phyloP scores from a whole-genome alignment of 92 coral and sea anemone genomes.

The Virgularia gustaviana region DNA sequence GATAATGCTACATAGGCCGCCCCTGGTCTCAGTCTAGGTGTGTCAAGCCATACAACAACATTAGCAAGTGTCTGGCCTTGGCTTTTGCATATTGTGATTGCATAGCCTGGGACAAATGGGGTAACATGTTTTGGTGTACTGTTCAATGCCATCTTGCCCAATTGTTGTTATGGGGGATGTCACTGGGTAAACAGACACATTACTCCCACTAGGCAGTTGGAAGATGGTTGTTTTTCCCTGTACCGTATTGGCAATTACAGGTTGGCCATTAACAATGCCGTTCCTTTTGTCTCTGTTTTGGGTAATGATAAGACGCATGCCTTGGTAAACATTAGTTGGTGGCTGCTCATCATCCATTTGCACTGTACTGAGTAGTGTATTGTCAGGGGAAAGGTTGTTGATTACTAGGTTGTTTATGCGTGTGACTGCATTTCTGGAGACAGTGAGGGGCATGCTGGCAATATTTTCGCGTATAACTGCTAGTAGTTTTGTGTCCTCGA shows the following conservation, averaged over 20 bases:
- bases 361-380: too few species aligned
- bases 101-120: too few species aligned
- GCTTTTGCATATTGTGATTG: too few species aligned
- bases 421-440: conserved; percentile 6
- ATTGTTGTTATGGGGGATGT: too few species aligned
- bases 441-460: not conserved
- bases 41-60: too few species aligned
- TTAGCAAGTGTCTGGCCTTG: too few species aligned
- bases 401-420: not conserved
- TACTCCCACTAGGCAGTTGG: not conserved
- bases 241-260: not conserved
- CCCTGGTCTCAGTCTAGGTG: too few species aligned
- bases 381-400: too few species aligned
- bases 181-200: not conserved
- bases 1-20: too few species aligned
- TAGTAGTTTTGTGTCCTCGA: not conserved
- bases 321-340: not conserved
- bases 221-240: not conserved
- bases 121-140: too few species aligned
- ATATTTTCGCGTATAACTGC: not conserved
- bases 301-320: not conserved
- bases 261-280: not conserved
- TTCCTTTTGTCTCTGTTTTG: not conserved
- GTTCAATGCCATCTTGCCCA: too few species aligned
- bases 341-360: too few species aligned